Percentiles rank a stretch among this genome's conserved stretches.
Evolutionary conservation across 2,113 vertebrate species (phyloP).

Genomic region (Muntiacus reevesi): DNA sequence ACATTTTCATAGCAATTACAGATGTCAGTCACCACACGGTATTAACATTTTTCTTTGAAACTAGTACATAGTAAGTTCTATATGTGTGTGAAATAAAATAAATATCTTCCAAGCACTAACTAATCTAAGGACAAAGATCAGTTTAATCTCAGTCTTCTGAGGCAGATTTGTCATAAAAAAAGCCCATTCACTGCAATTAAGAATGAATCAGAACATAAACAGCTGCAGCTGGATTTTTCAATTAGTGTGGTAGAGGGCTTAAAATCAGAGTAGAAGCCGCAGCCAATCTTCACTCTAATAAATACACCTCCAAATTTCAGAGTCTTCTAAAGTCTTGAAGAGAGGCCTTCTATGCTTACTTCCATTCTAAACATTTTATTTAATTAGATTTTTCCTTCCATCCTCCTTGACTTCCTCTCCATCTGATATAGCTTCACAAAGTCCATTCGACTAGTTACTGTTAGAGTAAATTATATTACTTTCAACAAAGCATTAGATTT

Average conservation of each 20-base stretch:
- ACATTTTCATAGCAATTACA: slow-evolving; percentile 9
- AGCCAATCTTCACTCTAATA: background rate
- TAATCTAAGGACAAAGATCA: background rate
- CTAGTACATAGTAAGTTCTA: background rate
- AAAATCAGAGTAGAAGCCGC: background rate
- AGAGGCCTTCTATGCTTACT: background rate
- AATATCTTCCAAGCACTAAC: background rate
- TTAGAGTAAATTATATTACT: background rate
- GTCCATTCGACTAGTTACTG: background rate
- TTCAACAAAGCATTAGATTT: background rate
- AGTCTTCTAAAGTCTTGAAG: background rate
- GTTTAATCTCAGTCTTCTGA: background rate
- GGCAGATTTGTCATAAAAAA: slow-evolving; percentile 4
- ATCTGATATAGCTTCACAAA: background rate
- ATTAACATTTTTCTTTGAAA: slow-evolving; percentile 10
- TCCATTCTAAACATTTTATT: background rate
- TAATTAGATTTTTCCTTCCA: background rate
- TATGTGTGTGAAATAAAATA: background rate
- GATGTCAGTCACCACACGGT: background rate
- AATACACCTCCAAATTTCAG: background rate
- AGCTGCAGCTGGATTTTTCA: background rate
- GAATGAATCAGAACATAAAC: slow-evolving; percentile 9
- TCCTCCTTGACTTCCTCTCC: background rate
- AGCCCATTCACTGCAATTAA: background rate
- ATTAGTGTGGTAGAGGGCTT: background rate